phyloP scores from a whole-genome alignment of 1,140 invertebrate genomes.

The Drosophila serrata region DNA sequence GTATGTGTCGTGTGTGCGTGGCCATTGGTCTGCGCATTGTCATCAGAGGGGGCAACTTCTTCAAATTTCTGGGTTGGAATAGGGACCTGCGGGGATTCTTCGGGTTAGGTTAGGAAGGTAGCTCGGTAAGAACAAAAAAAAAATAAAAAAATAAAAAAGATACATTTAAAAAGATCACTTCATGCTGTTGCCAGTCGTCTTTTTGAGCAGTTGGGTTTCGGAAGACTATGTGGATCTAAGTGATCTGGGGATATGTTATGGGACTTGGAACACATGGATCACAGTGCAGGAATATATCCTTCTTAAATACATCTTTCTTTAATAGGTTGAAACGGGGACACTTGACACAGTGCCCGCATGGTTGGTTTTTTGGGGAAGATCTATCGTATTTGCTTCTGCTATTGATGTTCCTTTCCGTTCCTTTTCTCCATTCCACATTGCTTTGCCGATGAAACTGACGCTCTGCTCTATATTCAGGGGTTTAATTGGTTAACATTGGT shows the following conservation, averaged over 20 bases:
- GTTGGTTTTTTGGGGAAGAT: neutral
- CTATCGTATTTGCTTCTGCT: neutral
- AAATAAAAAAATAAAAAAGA: constrained; percentile 34
- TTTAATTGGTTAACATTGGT: constrained; percentile 11
- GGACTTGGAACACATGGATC: constrained; percentile 17
- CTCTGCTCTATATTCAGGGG: constrained; percentile 17
- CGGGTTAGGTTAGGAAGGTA: constrained; percentile 1
- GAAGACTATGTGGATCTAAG: constrained; percentile 9
- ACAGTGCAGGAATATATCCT: constrained; percentile 5
- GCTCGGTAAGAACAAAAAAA: constrained; percentile 13
- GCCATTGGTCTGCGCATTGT: constrained; percentile 13
- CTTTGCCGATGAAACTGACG: constrained; percentile 6
- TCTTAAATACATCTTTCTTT: constrained; percentile 4
- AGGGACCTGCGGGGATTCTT: neutral
- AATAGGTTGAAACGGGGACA: neutral
- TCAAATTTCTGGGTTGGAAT: neutral
- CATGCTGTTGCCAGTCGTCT: constrained; percentile 49
- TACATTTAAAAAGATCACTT: constrained; percentile 49
- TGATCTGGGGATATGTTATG: constrained; percentile 14
- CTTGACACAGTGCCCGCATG: neutral
- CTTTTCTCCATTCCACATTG: neutral
- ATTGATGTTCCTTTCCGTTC: neutral
- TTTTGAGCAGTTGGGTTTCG: constrained; percentile 35
- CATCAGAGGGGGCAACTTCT: constrained; percentile 5
- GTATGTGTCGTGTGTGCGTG: constrained; percentile 1